These are phyloP conservation scores for Discoglossus pictus DNA, from an alignment of 2,797 vertebrate species.

Conservation along the genomic window DNA sequence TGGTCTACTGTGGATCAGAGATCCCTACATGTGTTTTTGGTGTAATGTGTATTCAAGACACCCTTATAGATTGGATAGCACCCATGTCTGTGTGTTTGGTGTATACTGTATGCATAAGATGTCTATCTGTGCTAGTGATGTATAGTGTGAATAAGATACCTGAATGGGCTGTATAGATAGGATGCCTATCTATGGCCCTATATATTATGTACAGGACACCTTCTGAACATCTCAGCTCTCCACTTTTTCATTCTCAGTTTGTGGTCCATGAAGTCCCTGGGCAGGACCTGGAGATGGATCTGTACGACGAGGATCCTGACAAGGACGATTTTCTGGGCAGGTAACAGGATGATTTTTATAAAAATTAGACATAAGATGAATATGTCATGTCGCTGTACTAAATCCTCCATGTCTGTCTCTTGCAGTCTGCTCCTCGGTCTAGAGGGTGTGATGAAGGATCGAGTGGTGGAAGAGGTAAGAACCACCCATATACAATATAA, in stretches of 20 bases:
- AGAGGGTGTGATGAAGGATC: constrained; percentile 82
- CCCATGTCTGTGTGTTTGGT: not conserved
- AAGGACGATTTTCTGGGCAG: constrained; percentile 93
- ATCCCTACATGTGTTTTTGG: too few relatives aligned
- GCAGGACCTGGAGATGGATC: constrained; percentile 89
- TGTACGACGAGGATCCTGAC: constrained; percentile 91
- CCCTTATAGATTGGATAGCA: too few relatives aligned
- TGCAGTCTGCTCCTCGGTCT: constrained; percentile 82
- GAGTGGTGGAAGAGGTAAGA: constrained; percentile 85
- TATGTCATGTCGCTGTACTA: too few relatives aligned
- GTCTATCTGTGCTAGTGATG: not conserved
- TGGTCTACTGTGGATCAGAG: too few relatives aligned
- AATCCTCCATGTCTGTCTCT: constrained; percentile 23
- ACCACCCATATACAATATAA: too few relatives aligned
- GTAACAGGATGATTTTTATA: constrained; percentile 63
- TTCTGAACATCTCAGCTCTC: constrained; percentile 35
- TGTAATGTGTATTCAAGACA: too few relatives aligned
- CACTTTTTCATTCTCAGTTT: constrained; percentile 70
- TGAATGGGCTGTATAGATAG: too few relatives aligned
- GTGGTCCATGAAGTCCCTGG: constrained; percentile 92
- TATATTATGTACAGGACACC: too few relatives aligned
- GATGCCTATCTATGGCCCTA: not conserved
- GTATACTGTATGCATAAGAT: not conserved
- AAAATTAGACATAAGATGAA: too few relatives aligned
- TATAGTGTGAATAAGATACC: too few relatives aligned